Evolutionary conservation across 1,140 invertebrate genomes (phyloP).

Genomic region (Cotesia chilonis): DNA sequence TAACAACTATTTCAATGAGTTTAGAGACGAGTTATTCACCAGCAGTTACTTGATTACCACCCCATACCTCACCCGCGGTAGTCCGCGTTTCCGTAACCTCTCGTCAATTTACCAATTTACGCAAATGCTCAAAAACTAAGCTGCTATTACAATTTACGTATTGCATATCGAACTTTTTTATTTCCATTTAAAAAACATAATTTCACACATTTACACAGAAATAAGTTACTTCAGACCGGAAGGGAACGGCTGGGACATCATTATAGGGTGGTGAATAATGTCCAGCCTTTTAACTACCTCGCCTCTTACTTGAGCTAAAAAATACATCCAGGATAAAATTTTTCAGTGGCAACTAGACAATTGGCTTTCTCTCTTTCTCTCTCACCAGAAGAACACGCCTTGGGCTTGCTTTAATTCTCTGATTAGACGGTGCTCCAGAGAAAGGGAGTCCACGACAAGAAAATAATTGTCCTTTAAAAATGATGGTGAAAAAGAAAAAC

Average conservation of each 20-base stretch:
- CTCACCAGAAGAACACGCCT: constrained; percentile 31
- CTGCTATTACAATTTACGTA: constrained; percentile 22
- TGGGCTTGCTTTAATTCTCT: constrained; percentile 61
- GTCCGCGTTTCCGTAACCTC: not conserved
- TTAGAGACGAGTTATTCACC: constrained; percentile 41
- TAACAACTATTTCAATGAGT: constrained; percentile 60
- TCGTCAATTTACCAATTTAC: constrained; percentile 54
- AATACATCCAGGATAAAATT: constrained; percentile 7
- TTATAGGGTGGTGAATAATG: constrained; percentile 11
- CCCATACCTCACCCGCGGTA: constrained; percentile 18
- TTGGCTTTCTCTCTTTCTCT: constrained; percentile 12
- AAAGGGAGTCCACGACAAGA: constrained; percentile 52
- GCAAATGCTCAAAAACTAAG: constrained; percentile 31
- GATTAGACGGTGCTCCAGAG: constrained; percentile 53
- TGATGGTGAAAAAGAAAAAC: constrained; percentile 40
- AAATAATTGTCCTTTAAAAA: constrained; percentile 59
- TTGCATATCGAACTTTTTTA: not conserved
- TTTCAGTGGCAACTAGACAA: constrained; percentile 14
- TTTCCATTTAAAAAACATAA: not conserved
- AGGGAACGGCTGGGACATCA: not conserved
- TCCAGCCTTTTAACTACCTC: constrained; percentile 9
- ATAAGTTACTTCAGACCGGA: not conserved
- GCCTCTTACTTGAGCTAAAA: not conserved
- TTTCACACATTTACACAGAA: not conserved
- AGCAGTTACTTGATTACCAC: constrained; percentile 52